Base-by-base conservation (phyloP, 2,113 vertebrate species). In the Lethenteron camtschaticum region DNA sequence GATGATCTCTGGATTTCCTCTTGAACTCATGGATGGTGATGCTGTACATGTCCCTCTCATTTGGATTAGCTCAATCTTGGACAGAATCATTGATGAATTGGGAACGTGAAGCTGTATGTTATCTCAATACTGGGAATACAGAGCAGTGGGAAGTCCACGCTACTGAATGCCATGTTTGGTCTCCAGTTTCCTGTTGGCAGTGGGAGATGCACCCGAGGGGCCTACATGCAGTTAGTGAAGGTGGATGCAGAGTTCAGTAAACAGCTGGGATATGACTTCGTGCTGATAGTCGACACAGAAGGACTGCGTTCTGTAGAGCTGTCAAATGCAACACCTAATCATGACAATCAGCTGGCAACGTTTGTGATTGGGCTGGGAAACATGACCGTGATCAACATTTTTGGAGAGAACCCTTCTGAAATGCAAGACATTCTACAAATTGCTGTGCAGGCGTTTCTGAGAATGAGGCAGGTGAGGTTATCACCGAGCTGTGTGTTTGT, bases 151-250 rank as follows among this genome's bases (percentile, higher is more conserved):
- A 87, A 85, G 20, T 79, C 82, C 71, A 81, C 84, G 2, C 75
- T 87, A 8, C 78, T 88, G 12, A 86, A 82, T 70, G 80, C 82
- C 69, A 77, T 88, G 76, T 88, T 89, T 72, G 83, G 83, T 3
- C 75, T 83, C 11, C 82, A 77, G 69, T 87, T 88, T 71, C 78
- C 79, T 14, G 78, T 79, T 0, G 76, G 79, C 69, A 74, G 72
- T 71, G 74, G 75, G 63, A 77, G 74, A 68, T 76, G 79, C 3
- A 78, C 78, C 1, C 80, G 75, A 58, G 85, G 83, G 7, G 75
- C 85, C 12, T 86, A 80, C 72, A 80, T 81, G 78, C 73, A 75
- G 56, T 57, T 76, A 18, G 11, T 75, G 4, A 57, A 68, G 14
- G 72, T 75, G 57, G 69, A 74, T 2, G 16, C 55, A 10, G 66